A percentile compares a stretch with the other conserved stretches of the same genome.
Conservation (phyloP, 2,797 vertebrate species). For the Erpetoichthys calabaricus region DNA sequence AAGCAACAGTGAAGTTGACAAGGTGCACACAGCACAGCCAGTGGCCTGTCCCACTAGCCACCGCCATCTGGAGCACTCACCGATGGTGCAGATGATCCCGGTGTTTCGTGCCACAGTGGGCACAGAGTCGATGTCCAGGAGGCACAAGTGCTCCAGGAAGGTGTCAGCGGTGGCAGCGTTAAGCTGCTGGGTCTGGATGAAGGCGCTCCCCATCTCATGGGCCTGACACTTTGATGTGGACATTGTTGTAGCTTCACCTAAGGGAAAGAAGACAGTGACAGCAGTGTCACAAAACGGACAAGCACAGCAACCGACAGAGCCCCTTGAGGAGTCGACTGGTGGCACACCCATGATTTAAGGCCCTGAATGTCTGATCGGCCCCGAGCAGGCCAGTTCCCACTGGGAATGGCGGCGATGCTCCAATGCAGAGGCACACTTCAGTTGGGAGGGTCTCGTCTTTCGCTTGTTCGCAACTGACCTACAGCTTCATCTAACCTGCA, state of each 20-base stretch:
- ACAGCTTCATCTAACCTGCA: too few relatives aligned
- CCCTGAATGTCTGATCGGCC: too few relatives aligned
- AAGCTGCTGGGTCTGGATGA: constrained; percentile 85
- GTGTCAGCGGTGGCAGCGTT: constrained; percentile 88
- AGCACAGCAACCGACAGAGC: too few relatives aligned
- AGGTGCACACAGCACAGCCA: constrained; percentile 7
- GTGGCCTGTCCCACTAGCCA: neutral
- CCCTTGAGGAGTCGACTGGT: too few relatives aligned
- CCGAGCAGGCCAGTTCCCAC: too few relatives aligned
- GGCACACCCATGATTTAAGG: too few relatives aligned
- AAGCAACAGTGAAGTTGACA: constrained; percentile 11
- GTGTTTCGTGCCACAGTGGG: constrained; percentile 85
- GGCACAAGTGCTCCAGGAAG: constrained; percentile 86
- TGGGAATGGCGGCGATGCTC: too few relatives aligned
- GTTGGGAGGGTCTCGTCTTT: too few relatives aligned
- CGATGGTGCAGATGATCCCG: constrained; percentile 94
- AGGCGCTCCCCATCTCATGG: constrained; percentile 48
- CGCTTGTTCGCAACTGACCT: too few relatives aligned
- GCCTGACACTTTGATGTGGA: constrained; percentile 48
- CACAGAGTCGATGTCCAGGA: constrained; percentile 87
- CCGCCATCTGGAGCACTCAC: constrained; percentile 38
- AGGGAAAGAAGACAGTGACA: too few relatives aligned
- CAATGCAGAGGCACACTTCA: too few relatives aligned
- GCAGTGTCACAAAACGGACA: too few relatives aligned
- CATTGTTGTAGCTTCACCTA: constrained; percentile 42